phyloP scores from a whole-genome alignment of 2,888 invertebrate species.

The Tricholauxania praeusta region DNA sequence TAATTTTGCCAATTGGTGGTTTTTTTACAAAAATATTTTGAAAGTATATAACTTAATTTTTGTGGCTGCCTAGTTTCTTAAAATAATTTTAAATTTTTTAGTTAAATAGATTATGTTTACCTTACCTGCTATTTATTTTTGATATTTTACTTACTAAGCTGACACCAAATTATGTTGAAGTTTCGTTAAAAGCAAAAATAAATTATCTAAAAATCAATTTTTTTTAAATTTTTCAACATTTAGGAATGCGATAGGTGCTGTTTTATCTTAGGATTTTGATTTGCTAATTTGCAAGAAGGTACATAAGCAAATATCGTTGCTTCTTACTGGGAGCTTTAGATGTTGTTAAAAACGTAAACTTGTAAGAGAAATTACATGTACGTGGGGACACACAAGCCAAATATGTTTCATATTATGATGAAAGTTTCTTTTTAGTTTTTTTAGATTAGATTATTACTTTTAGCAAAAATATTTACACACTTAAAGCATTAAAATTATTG shows the following conservation, averaged over 20 bases:
- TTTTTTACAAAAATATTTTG: not conserved
- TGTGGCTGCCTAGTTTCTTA: slow-evolving; percentile 17
- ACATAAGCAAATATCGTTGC: slow-evolving; percentile 13
- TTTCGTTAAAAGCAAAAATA: slow-evolving; percentile 1
- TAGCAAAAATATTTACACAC: slow-evolving; percentile 8
- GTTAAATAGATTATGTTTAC: not conserved
- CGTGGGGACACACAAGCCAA: too few relatives aligned
- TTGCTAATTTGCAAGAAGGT: slow-evolving; percentile 29
- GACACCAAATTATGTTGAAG: slow-evolving; percentile 21
- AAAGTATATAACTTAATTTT: not conserved
- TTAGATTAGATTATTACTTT: too few relatives aligned
- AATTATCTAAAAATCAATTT: slow-evolving; percentile 6
- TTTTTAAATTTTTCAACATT: slow-evolving; percentile 14
- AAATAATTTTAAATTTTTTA: not conserved
- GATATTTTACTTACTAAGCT: not conserved
- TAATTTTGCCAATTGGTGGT: slow-evolving; percentile 38
- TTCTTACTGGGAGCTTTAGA: too few relatives aligned
- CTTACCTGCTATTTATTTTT: not conserved
- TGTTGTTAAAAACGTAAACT: too few relatives aligned
- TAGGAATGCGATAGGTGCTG: slow-evolving; percentile 25
- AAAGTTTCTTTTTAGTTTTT: too few relatives aligned
- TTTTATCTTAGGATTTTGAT: slow-evolving; percentile 32
- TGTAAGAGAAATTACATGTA: not conserved
- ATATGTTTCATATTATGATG: too few relatives aligned
- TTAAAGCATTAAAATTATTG: slow-evolving; percentile 10